Evolutionary conservation across 2,113 vertebrate species (phyloP), one percentile per base, ranked within the genome.

Genomic region (Aleadryas rufinucha): DNA sequence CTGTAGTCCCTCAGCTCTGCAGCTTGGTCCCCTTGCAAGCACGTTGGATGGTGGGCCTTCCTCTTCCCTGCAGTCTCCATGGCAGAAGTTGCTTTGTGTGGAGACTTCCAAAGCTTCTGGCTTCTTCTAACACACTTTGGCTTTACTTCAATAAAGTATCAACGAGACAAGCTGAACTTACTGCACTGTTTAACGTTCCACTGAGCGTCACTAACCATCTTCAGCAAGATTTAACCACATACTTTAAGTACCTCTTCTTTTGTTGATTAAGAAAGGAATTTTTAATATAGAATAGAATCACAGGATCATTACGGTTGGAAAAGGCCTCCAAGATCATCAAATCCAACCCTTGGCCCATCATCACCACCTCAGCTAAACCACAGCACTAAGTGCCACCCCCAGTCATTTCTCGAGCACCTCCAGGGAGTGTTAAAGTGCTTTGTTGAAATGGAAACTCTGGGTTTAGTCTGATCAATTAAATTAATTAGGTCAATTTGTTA

Each of bases 311-410:
- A 9, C 1, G 6, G 11, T 31, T 42, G 50, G 35, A 42, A 56
- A 88, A 57, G 21, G 22, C 21, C 49, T 27, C 31, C 15, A 22
- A 27, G 35, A 16, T 19, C 14, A 49, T 13, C 0, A 0, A 71
- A 64, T 28, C 35, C 76, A 80, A 16, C 26, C 18, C 72, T 22
- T 57, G 35, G 31, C 21, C 22, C 17, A 27, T 27, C 17, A 41
- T 1, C 65, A 49, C 35, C 45, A 39, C 35, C 21, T 56, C 85
- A 57, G 5, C 7, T 12, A 42, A 71, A 49, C 11, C 66, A 49
- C 75, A 80, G 42, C 66, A 56, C 30, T 10, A 12, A 42, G n/a
- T 71, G 35, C 35, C 41, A 26, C 0, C 0, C 18, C 35, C 75
- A 80, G 49, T 5, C 14, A 15, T 35, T 64, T 21, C 42, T 7